Evolutionary conservation across 2,888 invertebrate species (phyloP).

Genomic region (Drosophila vallismaia): DNA sequence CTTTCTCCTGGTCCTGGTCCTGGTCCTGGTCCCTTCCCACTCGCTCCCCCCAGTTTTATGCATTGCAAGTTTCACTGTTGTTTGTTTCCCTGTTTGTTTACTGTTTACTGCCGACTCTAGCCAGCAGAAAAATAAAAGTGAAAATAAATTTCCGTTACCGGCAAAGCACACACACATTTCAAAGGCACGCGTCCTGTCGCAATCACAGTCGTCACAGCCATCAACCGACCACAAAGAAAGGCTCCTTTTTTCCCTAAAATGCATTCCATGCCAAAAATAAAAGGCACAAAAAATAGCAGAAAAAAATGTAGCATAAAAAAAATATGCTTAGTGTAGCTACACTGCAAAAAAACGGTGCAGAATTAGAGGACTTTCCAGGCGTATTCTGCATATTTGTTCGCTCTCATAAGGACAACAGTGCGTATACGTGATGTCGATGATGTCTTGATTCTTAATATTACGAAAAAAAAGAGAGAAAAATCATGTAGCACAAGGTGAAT

Average conservation of each 20-base stretch:
- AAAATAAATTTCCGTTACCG: slow-evolving; percentile 64
- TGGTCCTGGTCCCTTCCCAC: not conserved
- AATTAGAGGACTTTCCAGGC: not conserved
- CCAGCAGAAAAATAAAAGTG: slow-evolving; percentile 57
- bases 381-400: not conserved
- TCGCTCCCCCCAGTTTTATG: slow-evolving; percentile 1
- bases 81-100: slow-evolving; percentile 41
- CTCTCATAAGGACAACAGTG: not conserved
- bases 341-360: not conserved
- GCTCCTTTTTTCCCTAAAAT: not conserved
- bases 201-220: not conserved
- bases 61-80: slow-evolving; percentile 16
- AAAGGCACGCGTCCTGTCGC: slow-evolving; percentile 5
- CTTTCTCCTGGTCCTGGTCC: not conserved
- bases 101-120: slow-evolving; percentile 34
- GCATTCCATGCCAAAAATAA: not conserved
- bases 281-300: not conserved
- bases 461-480: slow-evolving; percentile 4
- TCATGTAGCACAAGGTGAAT: not conserved
- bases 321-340: not conserved
- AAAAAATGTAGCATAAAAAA: not conserved
- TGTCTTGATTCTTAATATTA: not conserved
- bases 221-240: not conserved
- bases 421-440: not conserved
- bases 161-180: slow-evolving; percentile 17